Base-by-base conservation (phyloP, 2,888 invertebrate species). In the Miltochrista miniata region DNA sequence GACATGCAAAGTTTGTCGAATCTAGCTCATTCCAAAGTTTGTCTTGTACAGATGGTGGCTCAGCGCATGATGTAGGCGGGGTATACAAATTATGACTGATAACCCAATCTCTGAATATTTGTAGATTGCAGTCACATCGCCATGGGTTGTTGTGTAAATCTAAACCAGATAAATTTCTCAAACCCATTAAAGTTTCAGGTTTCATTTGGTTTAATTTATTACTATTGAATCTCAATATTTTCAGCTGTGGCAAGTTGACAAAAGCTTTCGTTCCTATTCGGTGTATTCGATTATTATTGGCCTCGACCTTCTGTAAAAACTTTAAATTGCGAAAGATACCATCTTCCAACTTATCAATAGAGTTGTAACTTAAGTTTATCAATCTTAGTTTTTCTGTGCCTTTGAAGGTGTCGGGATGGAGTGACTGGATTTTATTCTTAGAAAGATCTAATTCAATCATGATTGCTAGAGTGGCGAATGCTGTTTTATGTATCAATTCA, bases 121-220 rank as follows among this genome's bases (percentile, higher is more conserved):
- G 94, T 59, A 98, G 87, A 65, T 95, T 94, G 79, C 98, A 98
- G 72, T 98, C 96, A 81, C 98, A 98, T 52, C 95, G 93, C 98
- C 98, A 98, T 0, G 96, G 96, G 80, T 98, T 98, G 62, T 95
- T 94, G 69, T 95, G 94, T 38, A 98, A 87, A 68, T 95, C 95
- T 35, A 98, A 85, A 48, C 96, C 95, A 24, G 94, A 93, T 51
- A 98, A 89, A 74, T 94, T 95, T 40, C 93, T 90, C 41, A 97
- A 85, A 14, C 93, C 93, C 68, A 93, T 92, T 67, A 96, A 94
- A 59, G 95, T 94, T 71, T 94, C 94, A 34, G 94, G 92, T 57
- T 93, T 93, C 75, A 97, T 90, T 48, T 93, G 93, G 42, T 93
- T 94, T 54, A 98, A 86, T 65, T 93, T 93, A 81, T 98, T 98